Evolutionary conservation across 2,113 vertebrate genomes (phyloP).

Genomic region (Heterochromis multidens): DNA sequence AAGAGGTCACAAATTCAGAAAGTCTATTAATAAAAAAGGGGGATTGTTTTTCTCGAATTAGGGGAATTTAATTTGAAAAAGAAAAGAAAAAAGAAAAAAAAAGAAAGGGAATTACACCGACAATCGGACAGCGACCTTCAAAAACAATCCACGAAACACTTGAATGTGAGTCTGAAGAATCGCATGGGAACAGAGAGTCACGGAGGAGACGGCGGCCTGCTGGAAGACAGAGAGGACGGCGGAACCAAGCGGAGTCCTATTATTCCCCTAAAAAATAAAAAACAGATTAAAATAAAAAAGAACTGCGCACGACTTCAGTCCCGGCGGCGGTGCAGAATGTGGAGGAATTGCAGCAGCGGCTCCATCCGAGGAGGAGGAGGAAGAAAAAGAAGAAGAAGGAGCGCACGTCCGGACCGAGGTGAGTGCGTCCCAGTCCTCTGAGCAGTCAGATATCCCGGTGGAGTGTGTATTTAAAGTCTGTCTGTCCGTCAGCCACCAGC

Average conservation of each 20-base stretch:
- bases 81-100: constrained; percentile 13
- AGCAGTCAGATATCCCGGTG: background rate
- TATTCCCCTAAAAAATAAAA: background rate
- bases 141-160: constrained; percentile 88
- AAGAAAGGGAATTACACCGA: constrained; percentile 37
- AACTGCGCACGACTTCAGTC: background rate
- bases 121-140: constrained; percentile 63
- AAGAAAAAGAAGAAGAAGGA: background rate
- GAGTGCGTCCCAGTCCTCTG: background rate
- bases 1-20: background rate
- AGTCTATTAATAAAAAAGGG: background rate
- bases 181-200: constrained; percentile 73
- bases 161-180: constrained; percentile 88
- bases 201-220: constrained; percentile 45
- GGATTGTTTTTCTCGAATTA: background rate
- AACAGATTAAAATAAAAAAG: background rate
- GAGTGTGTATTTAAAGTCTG: constrained; percentile 15
- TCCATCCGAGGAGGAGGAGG: constrained; percentile 9
- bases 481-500: background rate
- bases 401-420: background rate
- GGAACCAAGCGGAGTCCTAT: background rate
- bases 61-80: background rate
- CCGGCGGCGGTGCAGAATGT: background rate
- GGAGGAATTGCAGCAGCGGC: background rate
- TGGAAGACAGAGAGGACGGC: background rate